Base-by-base conservation (phyloP, 2,797 vertebrate genomes). In the Sciurus carolinensis region DNA sequence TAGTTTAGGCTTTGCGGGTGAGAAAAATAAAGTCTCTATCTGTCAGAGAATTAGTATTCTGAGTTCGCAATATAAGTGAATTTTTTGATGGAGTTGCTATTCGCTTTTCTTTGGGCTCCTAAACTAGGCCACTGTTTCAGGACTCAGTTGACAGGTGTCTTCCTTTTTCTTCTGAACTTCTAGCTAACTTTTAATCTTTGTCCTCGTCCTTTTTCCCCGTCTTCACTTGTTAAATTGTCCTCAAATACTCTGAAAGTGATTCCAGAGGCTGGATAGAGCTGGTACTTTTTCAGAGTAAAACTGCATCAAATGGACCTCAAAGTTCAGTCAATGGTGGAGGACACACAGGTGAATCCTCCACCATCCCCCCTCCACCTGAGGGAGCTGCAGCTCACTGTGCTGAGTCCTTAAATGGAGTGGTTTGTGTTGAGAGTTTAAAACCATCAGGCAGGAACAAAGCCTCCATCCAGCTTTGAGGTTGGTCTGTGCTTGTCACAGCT, bases 371-470 rank as follows among this genome's bases (percentile, higher is more conserved):
- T 18, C 5, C 26, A 59, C 11, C 22, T 36, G 24, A 50, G 42
- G 57, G 3, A 89, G 1, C 22, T 66, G 4, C 39, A 20, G 24
- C 0, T 0, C 2, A 10, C 5, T 20, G 30, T 36, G 14, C 24
- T 24, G 3, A 88, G 64, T 10, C 52, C n/a, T 71, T 30, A 26
- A 36, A 89, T 4, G 39, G 11, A 8, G 5, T 36, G 62, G 47
- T 12, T 57, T 64, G 42, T 69, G 92, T 50, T 1, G 22, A 7
- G 39, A 89, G 5, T 57, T 72, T 42, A 85, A 88, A 1, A 4
- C 47, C 50, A 2, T 57, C 52, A 26, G 42, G 4, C 1, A 52
- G 24, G n/a, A 14, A 17, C 6, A 47, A 57, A 79, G 30, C 39
- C 15, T 73, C 69, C 22, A 33, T 33, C 28, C 26, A 62, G 24